Evolutionary conservation across 2,888 invertebrate species (phyloP).

Genomic region (Itoplectis maculator): DNA sequence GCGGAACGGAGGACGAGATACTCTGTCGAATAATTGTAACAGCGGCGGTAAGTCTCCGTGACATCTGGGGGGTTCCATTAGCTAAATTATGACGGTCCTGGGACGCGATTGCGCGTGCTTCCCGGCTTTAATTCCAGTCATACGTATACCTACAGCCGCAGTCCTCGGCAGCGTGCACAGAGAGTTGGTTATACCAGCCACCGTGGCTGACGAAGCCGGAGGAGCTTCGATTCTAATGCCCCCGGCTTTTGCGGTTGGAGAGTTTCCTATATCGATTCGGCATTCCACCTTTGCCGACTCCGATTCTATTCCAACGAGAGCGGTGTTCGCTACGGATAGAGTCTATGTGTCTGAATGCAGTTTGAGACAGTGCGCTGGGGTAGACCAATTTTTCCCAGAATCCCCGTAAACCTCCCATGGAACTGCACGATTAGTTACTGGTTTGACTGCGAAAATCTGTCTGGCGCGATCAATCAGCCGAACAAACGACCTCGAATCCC

Average conservation of each 20-base stretch:
- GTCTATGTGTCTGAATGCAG: not conserved
- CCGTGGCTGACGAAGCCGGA: conserved; percentile 21
- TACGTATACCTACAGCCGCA: conserved; percentile 4
- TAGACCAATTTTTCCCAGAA: conserved; percentile 9
- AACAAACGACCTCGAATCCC: conserved; percentile 1
- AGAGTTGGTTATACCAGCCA: not conserved
- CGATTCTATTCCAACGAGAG: not conserved
- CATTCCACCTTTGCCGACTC: not conserved
- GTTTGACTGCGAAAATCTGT: conserved; percentile 7
- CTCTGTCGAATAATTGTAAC: conserved; percentile 49
- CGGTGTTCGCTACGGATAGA: not conserved
- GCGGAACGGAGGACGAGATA: conserved; percentile 45
- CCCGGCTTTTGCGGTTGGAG: conserved; percentile 25
- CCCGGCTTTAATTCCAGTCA: conserved; percentile 15
- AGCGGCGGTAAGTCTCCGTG: conserved; percentile 57
- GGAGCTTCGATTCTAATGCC: conserved; percentile 47
- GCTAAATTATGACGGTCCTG: conserved; percentile 69
- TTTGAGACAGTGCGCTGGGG: not conserved
- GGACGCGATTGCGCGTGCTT: conserved; percentile 49
- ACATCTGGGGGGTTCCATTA: conserved; percentile 69
- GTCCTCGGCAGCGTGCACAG: not conserved
- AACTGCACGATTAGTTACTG: conserved; percentile 32
- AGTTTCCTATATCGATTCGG: conserved; percentile 39
- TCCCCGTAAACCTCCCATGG: not conserved
- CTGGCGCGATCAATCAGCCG: conserved; percentile 12